These are phyloP conservation scores for Cliona cf. orientalis DNA, from an alignment of 37 sponge, comb jelly and placozoan genomes.

Conservation along the genomic window DNA sequence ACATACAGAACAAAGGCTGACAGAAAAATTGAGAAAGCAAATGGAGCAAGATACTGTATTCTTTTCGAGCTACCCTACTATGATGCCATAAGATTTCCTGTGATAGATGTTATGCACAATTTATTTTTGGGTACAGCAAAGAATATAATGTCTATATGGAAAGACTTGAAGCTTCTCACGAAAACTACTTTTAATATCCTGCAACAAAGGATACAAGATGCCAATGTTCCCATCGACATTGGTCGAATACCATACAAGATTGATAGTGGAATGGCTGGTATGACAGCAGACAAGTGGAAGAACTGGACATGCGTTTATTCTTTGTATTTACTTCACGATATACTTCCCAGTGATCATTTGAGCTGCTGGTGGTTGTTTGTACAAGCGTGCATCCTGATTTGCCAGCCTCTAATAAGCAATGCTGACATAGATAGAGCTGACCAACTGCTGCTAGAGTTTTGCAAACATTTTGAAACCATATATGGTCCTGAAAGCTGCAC, in stretches of 20 bases:
- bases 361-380: constrained; percentile 48
- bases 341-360: constrained; percentile 10
- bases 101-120: constrained; percentile 71
- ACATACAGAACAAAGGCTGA: constrained; percentile 10
- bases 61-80: constrained; percentile 40
- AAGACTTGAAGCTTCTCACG: constrained; percentile 7
- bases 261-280: constrained; percentile 7
- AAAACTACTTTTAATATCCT: background rate
- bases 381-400: constrained; percentile 13
- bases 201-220: constrained; percentile 18
- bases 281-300: constrained; percentile 63
- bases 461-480: constrained; percentile 23
- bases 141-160: constrained; percentile 28
- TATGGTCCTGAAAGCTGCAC: constrained; percentile 14
- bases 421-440: constrained; percentile 16
- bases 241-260: constrained; percentile 43
- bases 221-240: constrained; percentile 9
- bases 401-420: background rate
- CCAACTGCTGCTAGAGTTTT: constrained; percentile 23
- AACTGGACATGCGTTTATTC: constrained; percentile 42
- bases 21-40: constrained; percentile 2
- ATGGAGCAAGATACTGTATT: constrained; percentile 47
- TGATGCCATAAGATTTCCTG: constrained; percentile 41
- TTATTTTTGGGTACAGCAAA: constrained; percentile 54
- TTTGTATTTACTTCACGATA: constrained; percentile 4